A percentile compares a stretch with the other conserved stretches of the same genome.
These are phyloP conservation scores for Spodoptera littoralis DNA, from an alignment of 2,888 invertebrate species.

Conservation along the genomic window DNA sequence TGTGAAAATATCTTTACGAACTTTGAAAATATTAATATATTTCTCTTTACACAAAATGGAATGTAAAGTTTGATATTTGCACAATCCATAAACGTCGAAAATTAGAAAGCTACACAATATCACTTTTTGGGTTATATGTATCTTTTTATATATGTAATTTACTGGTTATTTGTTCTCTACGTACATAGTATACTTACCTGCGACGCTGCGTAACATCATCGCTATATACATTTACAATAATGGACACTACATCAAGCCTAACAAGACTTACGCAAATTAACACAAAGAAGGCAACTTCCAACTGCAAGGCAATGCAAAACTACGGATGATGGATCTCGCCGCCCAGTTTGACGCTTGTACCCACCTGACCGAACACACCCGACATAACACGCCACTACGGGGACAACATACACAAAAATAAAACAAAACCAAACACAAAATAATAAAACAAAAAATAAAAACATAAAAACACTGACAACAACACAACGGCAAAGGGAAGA, in stretches of 20 bases:
- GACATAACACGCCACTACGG: conserved; percentile 74
- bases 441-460: conserved; percentile 67
- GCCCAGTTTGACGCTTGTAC: conserved; percentile 82
- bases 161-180: conserved; percentile 68
- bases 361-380: conserved; percentile 79
- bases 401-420: conserved; percentile 82
- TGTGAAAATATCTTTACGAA: conserved; percentile 68
- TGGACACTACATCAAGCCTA: conserved; percentile 86
- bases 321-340: conserved; percentile 66
- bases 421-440: conserved; percentile 67
- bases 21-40: neutral
- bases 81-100: conserved; percentile 73
- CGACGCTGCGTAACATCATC: conserved; percentile 62
- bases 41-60: no score
- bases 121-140: conserved; percentile 64
- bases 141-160: conserved; percentile 55
- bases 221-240: conserved; percentile 77
- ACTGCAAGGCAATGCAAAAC: conserved; percentile 82
- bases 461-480: conserved; percentile 75
- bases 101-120: conserved; percentile 80
- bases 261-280: conserved; percentile 83
- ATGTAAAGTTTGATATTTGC: conserved; percentile 65
- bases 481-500: conserved; percentile 85
- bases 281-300: conserved; percentile 80
- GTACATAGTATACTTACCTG: conserved; percentile 77